These are phyloP conservation scores for Andrena chrysosceles DNA, from an alignment of 2,888 invertebrate species.

Conservation along the genomic window DNA sequence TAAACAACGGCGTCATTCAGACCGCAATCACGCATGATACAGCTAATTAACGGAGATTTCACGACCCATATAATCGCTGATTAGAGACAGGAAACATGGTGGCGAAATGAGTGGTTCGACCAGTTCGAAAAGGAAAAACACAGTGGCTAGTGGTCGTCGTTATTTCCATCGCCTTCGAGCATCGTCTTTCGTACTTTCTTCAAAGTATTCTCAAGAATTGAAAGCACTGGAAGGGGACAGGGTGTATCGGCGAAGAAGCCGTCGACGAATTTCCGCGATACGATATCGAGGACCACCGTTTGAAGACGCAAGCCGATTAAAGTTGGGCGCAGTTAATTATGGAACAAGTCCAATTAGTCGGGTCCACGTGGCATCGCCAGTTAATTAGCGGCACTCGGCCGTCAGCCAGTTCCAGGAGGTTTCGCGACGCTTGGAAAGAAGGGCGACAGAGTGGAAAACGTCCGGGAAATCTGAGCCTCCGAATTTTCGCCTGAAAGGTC, in stretches of 20 bases:
- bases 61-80: constrained; percentile 27
- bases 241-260: not conserved
- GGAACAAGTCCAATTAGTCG: constrained; percentile 65
- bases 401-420: constrained; percentile 53
- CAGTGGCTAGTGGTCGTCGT: not conserved
- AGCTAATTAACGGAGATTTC: constrained; percentile 49
- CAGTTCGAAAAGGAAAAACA: not conserved
- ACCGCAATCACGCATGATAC: constrained; percentile 23
- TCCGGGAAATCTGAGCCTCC: not conserved
- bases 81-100: constrained; percentile 26
- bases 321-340: constrained; percentile 61
- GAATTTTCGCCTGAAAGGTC: constrained; percentile 10
- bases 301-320: constrained; percentile 56
- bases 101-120: constrained; percentile 21
- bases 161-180: not conserved
- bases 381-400: constrained; percentile 58
- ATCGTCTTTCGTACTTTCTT: not conserved
- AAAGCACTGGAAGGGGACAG: not conserved
- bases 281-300: not conserved
- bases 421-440: constrained; percentile 1
- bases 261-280: not conserved
- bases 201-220: not conserved
- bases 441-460: constrained; percentile 31
- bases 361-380: constrained; percentile 55
- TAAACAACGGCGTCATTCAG: not conserved